Conservation (phyloP, 2,888 invertebrate genomes). For the Drosophila leonis region DNA sequence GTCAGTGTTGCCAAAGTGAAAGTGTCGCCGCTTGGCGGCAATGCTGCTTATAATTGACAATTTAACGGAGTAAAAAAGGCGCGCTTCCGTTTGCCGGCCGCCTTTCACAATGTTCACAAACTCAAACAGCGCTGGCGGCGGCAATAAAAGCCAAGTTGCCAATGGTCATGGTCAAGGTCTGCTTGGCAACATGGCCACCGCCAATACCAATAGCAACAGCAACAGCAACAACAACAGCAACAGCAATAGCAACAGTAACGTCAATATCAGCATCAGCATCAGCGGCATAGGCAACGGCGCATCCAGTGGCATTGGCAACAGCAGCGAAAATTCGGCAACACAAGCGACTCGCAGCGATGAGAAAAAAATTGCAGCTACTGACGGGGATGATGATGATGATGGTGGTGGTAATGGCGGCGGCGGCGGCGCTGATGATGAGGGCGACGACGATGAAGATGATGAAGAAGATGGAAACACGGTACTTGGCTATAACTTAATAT, state of each 20-base stretch:
- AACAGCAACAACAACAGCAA: slow-evolving; percentile 13
- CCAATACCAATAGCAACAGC: slow-evolving; percentile 11
- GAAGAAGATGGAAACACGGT: slow-evolving; percentile 75
- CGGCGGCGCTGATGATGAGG: slow-evolving; percentile 38
- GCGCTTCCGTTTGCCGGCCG: slow-evolving; percentile 47
- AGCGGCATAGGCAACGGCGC: slow-evolving; percentile 15
- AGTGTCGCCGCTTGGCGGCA: slow-evolving; percentile 25
- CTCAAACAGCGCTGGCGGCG: slow-evolving; percentile 46
- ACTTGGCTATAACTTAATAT: slow-evolving; percentile 41
- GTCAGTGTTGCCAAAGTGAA: slow-evolving; percentile 21
- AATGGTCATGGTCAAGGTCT: slow-evolving; percentile 45
- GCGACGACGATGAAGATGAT: slow-evolving; percentile 36
- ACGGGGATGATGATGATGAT: slow-evolving; percentile 42
- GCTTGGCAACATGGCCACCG: slow-evolving; percentile 26
- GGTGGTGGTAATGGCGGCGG: slow-evolving; percentile 41
- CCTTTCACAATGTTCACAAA: slow-evolving; percentile 71
- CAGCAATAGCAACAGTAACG: slow-evolving; percentile 20
- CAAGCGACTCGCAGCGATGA: slow-evolving; percentile 41
- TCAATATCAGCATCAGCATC: slow-evolving; percentile 4
- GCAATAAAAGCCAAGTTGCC: slow-evolving; percentile 44
- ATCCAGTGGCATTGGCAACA: slow-evolving; percentile 17
- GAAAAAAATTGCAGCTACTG: slow-evolving; percentile 18
- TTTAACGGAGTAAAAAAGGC: slow-evolving; percentile 40
- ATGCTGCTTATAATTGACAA: slow-evolving; percentile 40
- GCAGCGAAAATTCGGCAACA: slow-evolving; percentile 48